Evolutionary conservation across 2,113 vertebrate species (phyloP).

Genomic region (Tichodroma muraria): DNA sequence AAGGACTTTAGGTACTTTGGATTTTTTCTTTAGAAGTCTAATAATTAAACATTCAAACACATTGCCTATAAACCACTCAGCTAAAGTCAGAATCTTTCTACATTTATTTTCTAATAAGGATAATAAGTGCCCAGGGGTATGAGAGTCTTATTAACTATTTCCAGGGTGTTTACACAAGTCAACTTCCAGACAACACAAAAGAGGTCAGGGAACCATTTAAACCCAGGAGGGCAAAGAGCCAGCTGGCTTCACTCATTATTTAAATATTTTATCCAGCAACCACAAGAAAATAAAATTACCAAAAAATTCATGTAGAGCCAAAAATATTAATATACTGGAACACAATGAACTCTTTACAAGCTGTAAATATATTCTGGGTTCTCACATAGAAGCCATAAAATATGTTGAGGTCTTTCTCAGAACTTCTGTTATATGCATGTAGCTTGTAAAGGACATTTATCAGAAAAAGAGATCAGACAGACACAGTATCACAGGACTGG

Average conservation of each 20-base stretch:
- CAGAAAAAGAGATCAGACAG: neutral
- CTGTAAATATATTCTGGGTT: constrained; percentile 14
- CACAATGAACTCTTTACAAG: neutral
- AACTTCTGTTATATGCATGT: neutral
- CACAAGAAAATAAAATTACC: constrained; percentile 22
- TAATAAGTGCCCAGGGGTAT: neutral
- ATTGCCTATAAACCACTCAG: neutral
- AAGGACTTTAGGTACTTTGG: neutral
- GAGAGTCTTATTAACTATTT: neutral
- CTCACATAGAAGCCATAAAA: neutral
- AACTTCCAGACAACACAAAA: neutral
- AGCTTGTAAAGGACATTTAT: neutral
- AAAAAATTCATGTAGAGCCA: constrained; percentile 22
- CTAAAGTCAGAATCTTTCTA: neutral
- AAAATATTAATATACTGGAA: constrained; percentile 45
- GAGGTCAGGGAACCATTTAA: constrained; percentile 32
- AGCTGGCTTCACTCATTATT: constrained; percentile 2
- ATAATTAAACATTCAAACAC: neutral
- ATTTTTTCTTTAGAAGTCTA: neutral
- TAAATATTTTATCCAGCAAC: constrained; percentile 47
- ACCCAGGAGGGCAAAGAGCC: neutral
- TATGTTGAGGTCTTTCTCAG: neutral
- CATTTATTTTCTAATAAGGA: neutral
- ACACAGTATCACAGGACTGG: neutral
- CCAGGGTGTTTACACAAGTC: neutral